These are phyloP conservation scores for Mormyrus iriodes DNA, from an alignment of 2,113 vertebrate species.

Conservation along the genomic window DNA sequence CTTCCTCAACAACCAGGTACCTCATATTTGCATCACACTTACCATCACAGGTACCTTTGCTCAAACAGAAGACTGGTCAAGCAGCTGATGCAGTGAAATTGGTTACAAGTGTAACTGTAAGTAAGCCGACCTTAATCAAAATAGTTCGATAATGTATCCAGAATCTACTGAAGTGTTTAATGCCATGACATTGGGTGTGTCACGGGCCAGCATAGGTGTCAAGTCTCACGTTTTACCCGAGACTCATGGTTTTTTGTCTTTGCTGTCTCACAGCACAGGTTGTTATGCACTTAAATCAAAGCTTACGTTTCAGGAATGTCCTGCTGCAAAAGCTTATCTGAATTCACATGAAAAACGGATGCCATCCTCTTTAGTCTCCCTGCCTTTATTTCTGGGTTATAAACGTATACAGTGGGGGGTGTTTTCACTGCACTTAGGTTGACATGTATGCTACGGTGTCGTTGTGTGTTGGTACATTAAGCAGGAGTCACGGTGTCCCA, in stretches of 20 bases:
- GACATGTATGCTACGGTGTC: neutral
- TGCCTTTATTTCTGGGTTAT: neutral
- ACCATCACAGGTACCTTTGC: neutral
- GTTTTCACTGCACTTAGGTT: neutral
- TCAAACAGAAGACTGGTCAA: neutral
- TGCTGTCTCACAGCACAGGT: neutral
- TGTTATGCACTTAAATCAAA: neutral
- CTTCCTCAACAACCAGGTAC: conserved; percentile 98
- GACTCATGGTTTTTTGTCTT: neutral
- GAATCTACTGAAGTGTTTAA: neutral
- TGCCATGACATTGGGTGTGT: neutral
- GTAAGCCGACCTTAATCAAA: neutral
- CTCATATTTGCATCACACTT: neutral
- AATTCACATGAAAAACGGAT: neutral
- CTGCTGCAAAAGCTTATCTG: neutral
- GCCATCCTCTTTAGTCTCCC: neutral
- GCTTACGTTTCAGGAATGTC: neutral
- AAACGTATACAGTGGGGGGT: neutral
- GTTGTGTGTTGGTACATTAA: neutral
- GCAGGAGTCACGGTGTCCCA: neutral
- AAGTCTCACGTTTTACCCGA: neutral
- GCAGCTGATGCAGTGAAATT: neutral
- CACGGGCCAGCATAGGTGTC: neutral
- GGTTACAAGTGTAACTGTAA: neutral
- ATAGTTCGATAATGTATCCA: neutral